These are phyloP conservation scores for Ctenochaetus hawaiiensis DNA, from an alignment of 2,797 vertebrate genomes.

Conservation along the genomic window DNA sequence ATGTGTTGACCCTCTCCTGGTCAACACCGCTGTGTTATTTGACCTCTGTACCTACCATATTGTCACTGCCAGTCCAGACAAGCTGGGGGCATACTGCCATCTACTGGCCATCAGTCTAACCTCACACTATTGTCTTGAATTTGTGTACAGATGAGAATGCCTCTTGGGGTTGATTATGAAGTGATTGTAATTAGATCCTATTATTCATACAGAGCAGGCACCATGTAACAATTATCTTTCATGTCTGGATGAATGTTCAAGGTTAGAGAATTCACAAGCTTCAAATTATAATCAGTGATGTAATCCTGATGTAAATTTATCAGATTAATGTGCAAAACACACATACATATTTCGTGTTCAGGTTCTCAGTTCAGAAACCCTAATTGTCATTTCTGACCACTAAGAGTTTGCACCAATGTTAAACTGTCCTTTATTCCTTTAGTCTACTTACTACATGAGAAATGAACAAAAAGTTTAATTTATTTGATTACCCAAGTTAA, in stretches of 20 bases:
- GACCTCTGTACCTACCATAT: constrained; percentile 69
- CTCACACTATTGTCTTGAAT: constrained; percentile 4
- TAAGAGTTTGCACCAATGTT: not conserved
- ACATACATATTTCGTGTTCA: not conserved
- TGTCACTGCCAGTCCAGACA: constrained; percentile 28
- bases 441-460: not conserved
- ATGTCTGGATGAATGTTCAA: constrained; percentile 27
- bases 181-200: constrained; percentile 58
- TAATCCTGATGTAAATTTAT: constrained; percentile 34
- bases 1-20: constrained; percentile 73
- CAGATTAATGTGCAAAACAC: constrained; percentile 27
- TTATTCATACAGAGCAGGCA: constrained; percentile 45
- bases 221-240: constrained; percentile 42
- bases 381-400: not conserved
- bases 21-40: constrained; percentile 69
- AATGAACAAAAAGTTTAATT: not conserved
- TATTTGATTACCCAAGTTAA: constrained; percentile 6
- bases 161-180: constrained; percentile 50
- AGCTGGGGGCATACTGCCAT: constrained; percentile 76
- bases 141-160: constrained; percentile 1
- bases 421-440: not conserved
- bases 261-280: constrained; percentile 17
- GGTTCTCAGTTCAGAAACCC: too few relatives aligned
- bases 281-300: constrained; percentile 35
- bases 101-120: constrained; percentile 64